A percentile compares a stretch with the other conserved stretches of the same genome.
Conservation (phyloP, 2,888 invertebrate species). For the Tipula unca region DNA sequence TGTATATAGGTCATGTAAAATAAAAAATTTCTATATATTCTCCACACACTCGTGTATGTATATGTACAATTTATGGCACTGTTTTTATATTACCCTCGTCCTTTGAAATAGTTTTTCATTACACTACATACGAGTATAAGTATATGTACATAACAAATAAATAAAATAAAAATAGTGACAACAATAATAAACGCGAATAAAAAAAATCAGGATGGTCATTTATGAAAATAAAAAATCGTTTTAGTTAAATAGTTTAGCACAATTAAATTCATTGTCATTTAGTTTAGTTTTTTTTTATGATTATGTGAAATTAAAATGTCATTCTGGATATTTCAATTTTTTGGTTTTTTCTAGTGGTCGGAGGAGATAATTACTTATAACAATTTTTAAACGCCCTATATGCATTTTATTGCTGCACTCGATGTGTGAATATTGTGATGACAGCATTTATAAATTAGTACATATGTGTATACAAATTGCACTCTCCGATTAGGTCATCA, state of each 20-base stretch:
- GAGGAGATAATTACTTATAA: neutral
- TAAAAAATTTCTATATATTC: neutral
- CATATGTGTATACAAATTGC: neutral
- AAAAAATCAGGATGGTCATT: neutral
- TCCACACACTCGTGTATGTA: neutral
- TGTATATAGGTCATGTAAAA: neutral
- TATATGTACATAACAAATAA: no score
- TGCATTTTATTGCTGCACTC: neutral
- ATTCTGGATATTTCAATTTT: no score
- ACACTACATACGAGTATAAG: no score
- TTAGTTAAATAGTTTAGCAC: neutral
- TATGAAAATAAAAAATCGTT: neutral
- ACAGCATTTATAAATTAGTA: neutral
- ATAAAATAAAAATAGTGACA: no score
- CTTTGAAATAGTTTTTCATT: neutral
- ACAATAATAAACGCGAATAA: neutral
- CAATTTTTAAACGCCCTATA: neutral
- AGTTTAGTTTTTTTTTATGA: neutral
- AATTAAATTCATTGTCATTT: neutral
- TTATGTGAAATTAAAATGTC: neutral
- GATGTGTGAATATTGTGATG: neutral
- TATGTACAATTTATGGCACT: neutral
- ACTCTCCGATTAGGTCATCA: neutral
- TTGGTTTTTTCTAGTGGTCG: neutral
- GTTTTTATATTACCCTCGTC: neutral